These are phyloP conservation scores for Botia kubotai DNA, from an alignment of 2,797 vertebrate species.

Conservation along the genomic window DNA sequence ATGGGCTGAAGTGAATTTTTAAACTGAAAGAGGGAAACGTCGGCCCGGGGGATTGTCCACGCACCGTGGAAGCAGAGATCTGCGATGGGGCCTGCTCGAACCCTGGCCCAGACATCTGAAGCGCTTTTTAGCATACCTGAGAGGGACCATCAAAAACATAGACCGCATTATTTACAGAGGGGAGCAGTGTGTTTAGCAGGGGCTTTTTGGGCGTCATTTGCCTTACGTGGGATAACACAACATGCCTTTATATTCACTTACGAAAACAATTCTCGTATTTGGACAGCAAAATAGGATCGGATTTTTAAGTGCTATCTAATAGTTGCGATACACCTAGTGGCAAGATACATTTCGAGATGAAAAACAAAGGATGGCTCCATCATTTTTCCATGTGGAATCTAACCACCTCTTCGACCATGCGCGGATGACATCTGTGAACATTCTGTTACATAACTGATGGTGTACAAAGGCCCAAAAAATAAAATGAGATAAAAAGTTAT, in stretches of 20 bases:
- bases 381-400: no score
- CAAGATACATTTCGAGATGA: background rate
- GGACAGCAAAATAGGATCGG: no score
- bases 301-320: no score
- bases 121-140: slow-evolving; percentile 78
- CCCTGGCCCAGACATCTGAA: slow-evolving; percentile 74
- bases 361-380: no score
- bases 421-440: no score
- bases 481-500: background rate
- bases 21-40: slow-evolving; percentile 41
- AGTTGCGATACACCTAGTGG: background rate
- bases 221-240: background rate
- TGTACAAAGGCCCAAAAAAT: no score
- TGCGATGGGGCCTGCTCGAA: slow-evolving; percentile 69
- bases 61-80: slow-evolving; percentile 76
- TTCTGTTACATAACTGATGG: no score
- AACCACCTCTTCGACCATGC: no score
- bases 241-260: background rate
- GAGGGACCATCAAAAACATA: slow-evolving; percentile 64
- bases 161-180: slow-evolving; percentile 53
- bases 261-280: no score
- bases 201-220: background rate
- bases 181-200: background rate
- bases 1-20: slow-evolving; percentile 40
- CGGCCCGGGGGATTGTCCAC: slow-evolving; percentile 66